These are phyloP conservation scores for Ligdia adustata DNA, from an alignment of 2,888 invertebrate species.

Conservation along the genomic window DNA sequence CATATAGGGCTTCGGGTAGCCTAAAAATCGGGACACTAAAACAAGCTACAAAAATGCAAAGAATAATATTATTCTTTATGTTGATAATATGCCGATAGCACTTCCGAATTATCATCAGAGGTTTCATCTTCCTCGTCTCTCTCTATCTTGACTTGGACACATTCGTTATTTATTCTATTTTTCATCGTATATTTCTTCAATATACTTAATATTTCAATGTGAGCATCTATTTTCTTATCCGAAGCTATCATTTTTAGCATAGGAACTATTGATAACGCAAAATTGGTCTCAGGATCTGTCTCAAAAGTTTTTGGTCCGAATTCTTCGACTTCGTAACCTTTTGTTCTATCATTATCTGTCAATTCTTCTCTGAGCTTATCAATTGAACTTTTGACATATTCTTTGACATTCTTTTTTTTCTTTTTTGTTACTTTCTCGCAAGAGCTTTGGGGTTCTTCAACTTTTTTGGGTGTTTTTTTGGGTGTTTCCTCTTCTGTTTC, in stretches of 20 bases:
- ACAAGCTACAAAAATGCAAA: too few relatives aligned
- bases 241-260: conserved; percentile 15
- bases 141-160: conserved; percentile 1
- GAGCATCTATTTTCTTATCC: conserved; percentile 19
- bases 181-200: conserved; percentile 18
- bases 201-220: conserved; percentile 17
- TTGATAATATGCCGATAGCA: too few relatives aligned
- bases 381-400: conserved; percentile 10
- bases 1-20: too few relatives aligned
- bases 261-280: conserved; percentile 19
- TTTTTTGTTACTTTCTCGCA: background rate
- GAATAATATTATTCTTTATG: too few relatives aligned
- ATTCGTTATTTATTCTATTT: background rate
- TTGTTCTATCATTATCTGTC: background rate
- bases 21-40: too few relatives aligned
- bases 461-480: background rate
- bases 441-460: background rate
- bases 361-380: conserved; percentile 13
- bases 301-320: background rate
- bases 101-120: conserved; percentile 7
- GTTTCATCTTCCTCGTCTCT: conserved; percentile 5
- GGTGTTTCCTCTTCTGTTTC: conserved; percentile 5
- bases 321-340: background rate
- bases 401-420: background rate
- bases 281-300: conserved; percentile 17